Conservation (phyloP, 2,113 vertebrate genomes). For the Lepisosteus oculatus region DNA sequence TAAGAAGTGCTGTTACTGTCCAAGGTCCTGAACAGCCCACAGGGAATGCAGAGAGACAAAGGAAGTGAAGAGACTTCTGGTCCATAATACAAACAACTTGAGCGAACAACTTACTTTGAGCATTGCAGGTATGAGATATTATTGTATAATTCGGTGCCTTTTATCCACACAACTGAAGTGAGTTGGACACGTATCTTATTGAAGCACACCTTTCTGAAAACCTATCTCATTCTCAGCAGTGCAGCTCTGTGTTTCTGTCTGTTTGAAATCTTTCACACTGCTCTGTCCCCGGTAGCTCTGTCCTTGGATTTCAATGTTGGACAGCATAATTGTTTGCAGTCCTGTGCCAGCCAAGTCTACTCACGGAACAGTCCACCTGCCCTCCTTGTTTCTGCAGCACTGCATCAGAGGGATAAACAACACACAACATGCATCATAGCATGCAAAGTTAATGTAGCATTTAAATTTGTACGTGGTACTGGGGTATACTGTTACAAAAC, state of each 20-base stretch:
- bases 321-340: neutral
- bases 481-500: neutral
- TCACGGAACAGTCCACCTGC: neutral
- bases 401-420: neutral
- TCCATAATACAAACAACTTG: constrained; percentile 37
- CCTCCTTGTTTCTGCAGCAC: neutral
- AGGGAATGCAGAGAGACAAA: constrained; percentile 12
- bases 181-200: neutral
- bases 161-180: constrained; percentile 14
- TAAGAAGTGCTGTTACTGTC: neutral
- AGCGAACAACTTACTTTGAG: constrained; percentile 13
- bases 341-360: neutral
- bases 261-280: neutral
- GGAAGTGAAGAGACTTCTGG: constrained; percentile 27
- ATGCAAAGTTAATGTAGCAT: neutral
- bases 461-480: neutral
- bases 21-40: constrained; percentile 1
- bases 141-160: constrained; percentile 57
- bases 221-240: neutral
- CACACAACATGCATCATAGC: neutral
- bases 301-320: neutral
- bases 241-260: neutral
- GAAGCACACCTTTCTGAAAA: constrained; percentile 7
- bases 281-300: neutral
- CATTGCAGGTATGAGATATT: constrained; percentile 22